Base-by-base conservation (phyloP, 2,113 vertebrate species). In the Macaca nemestrina region DNA sequence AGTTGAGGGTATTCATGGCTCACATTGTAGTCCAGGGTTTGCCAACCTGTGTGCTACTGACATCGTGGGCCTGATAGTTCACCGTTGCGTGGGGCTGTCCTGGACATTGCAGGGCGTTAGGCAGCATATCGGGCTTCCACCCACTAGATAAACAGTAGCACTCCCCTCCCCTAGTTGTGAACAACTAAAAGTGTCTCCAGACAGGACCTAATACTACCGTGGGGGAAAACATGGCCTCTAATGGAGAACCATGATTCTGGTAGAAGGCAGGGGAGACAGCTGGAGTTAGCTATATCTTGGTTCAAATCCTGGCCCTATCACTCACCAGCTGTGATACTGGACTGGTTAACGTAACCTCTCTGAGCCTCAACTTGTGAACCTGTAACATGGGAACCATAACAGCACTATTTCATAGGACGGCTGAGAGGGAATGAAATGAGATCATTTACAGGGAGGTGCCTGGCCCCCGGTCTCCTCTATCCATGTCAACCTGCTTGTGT, bases 1-100 rank as follows among this genome's bases (percentile, higher is more conserved):
- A 30, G 13, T 10, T 57, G 5, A 0, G 0, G 40, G 25, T 8
- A 0, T 70, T 73, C 35, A 2, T 22, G 20, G 72, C 4, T 75
- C 1, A 13, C 2, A 2, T 4, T 13, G 38, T 10, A 70, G 52
- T 23, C 18, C 45, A 27, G 45, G 12, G 20, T 30, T 90, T 43
- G 7, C 43, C 35, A 50, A 2, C 48, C 64, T 52, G 2, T 0
- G 16, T 11, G 10, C 12, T 8, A 0, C 3, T 30, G 76, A 64
- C 3, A 40, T 43, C 14, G 61, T 17, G 30, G 83, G n/a, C 13
- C 35, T 79, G 48, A 30, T 22, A 23, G 30, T 50, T 52, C 40
- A 40, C 48, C n/a, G 50, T 45, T 57, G 25, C 0, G 4, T 50
- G 27, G 25, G 57, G 4, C 23, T 35, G 6, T 67, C 40, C 40